A percentile compares a stretch with the other conserved stretches of the same genome.
Evolutionary conservation across 2,888 invertebrate genomes (phyloP).

Genomic region (Ganaspis brasiliensis): DNA sequence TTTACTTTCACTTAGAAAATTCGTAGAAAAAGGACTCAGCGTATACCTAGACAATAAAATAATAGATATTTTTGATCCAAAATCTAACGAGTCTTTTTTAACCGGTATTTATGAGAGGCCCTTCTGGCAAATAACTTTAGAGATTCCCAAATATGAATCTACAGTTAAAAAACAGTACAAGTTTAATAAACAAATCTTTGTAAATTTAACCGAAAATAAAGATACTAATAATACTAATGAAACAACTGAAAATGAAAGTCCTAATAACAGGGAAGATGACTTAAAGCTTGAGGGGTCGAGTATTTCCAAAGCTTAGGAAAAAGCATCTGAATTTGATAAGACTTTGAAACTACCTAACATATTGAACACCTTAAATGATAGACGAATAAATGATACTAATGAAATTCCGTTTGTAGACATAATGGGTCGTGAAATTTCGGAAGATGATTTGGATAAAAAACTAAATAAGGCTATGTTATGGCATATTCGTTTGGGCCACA

Average conservation of each 20-base stretch:
- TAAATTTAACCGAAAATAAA: constrained; percentile 8
- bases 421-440: not conserved
- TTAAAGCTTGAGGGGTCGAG: not conserved
- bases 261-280: not conserved
- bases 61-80: constrained; percentile 3
- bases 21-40: constrained; percentile 18
- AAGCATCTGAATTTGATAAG: not conserved
- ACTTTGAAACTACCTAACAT: not conserved
- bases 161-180: not conserved
- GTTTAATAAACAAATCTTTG: not conserved
- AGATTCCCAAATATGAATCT: not conserved
- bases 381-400: not conserved
- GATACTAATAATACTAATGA: not conserved
- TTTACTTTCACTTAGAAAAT: constrained; percentile 43
- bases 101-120: constrained; percentile 21
- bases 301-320: not conserved
- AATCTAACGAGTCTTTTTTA: constrained; percentile 1
- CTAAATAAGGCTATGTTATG: not conserved
- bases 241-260: too few relatives aligned
- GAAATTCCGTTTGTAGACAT: not conserved
- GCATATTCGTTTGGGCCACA: not conserved
- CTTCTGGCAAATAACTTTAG: constrained; percentile 30
- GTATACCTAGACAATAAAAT: constrained; percentile 5
- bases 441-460: not conserved
- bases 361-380: not conserved